These are phyloP conservation scores for Chrysaora quinquecirrha DNA, from an alignment of 30 jellyfish, hydroid and myxozoan genomes.

Conservation along the genomic window DNA sequence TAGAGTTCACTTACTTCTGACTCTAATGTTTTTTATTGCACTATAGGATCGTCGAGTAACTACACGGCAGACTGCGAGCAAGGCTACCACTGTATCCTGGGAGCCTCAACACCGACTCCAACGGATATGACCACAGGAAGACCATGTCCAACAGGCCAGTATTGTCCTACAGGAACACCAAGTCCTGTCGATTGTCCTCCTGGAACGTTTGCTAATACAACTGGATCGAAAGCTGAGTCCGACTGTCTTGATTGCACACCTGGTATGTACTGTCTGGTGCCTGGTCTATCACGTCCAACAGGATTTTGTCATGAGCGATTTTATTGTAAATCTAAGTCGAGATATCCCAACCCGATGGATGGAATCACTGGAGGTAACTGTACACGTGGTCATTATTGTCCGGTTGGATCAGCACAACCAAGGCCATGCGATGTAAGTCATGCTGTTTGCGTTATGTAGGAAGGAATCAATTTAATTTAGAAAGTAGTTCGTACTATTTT, in stretches of 20 bases:
- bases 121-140: conserved; percentile 80
- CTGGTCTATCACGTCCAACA: conserved; percentile 84
- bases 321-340: conserved; percentile 74
- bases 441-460: not conserved
- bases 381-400: conserved; percentile 97
- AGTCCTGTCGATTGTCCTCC: conserved; percentile 87
- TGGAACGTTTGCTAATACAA: conserved; percentile 84
- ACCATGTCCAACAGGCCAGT: conserved; percentile 86
- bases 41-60: conserved; percentile 86
- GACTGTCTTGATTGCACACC: conserved; percentile 88
- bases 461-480: too few species aligned
- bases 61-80: conserved; percentile 83
- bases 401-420: conserved; percentile 78
- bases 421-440: conserved; percentile 87
- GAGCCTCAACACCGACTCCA: conserved; percentile 87
- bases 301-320: conserved; percentile 73
- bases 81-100: conserved; percentile 85
- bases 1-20: too few species aligned
- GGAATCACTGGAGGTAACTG: conserved; percentile 81
- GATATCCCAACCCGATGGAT: conserved; percentile 59
- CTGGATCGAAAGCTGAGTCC: conserved; percentile 64
- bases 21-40: not conserved
- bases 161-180: conserved; percentile 83
- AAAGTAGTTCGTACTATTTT: too few species aligned
- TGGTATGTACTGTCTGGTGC: conserved; percentile 80